A percentile compares a stretch with the other conserved stretches of the same genome.
Evolutionary conservation across 1,140 invertebrate genomes (phyloP).

Genomic region (Mycetomoellerius zeteki): DNA sequence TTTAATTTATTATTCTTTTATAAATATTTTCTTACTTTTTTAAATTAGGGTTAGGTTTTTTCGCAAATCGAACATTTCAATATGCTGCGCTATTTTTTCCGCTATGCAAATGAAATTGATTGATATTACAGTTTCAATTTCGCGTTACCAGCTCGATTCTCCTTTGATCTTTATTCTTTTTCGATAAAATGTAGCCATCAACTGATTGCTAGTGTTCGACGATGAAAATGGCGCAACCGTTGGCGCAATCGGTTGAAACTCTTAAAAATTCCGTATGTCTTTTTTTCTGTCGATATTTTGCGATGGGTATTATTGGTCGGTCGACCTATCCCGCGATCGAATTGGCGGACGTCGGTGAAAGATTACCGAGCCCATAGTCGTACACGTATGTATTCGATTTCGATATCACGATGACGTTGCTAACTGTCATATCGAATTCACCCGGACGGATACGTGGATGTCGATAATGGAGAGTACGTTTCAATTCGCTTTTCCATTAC

Average conservation of each 20-base stretch:
- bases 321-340: slow-evolving; percentile 33
- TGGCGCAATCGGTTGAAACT: not conserved
- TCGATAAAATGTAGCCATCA: not conserved
- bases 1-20: not conserved
- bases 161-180: slow-evolving; percentile 14
- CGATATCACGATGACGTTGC: slow-evolving; percentile 61
- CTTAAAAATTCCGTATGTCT: slow-evolving; percentile 39
- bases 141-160: not conserved
- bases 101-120: not conserved
- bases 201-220: slow-evolving; percentile 9
- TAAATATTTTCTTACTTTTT: not conserved
- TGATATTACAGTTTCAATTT: not conserved
- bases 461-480: slow-evolving; percentile 62
- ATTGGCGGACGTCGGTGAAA: slow-evolving; percentile 49
- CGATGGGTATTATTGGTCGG: slow-evolving; percentile 47
- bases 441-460: slow-evolving; percentile 41
- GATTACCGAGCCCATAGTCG: slow-evolving; percentile 36
- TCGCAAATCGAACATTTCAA: not conserved
- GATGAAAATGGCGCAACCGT: slow-evolving; percentile 9
- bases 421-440: slow-evolving; percentile 64
- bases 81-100: not conserved
- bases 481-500: slow-evolving; percentile 65
- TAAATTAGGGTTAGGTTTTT: not conserved
- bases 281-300: slow-evolving; percentile 50
- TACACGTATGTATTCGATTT: slow-evolving; percentile 57